Evolutionary conservation across 2,797 vertebrate species (phyloP).

Genomic region (Acanthurus lineatus): DNA sequence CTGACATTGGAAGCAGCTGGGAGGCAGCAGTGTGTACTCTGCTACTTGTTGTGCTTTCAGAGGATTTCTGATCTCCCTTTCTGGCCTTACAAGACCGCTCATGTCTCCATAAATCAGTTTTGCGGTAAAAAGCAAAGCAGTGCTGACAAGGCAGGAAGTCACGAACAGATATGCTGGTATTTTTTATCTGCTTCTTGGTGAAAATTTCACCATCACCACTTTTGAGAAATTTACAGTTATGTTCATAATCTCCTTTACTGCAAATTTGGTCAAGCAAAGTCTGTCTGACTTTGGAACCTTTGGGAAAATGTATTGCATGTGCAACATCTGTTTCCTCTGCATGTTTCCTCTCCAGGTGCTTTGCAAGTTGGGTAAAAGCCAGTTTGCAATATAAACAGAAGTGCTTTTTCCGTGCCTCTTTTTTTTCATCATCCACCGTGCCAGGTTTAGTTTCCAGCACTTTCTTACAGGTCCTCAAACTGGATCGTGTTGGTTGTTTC

Average conservation of each 20-base stretch:
- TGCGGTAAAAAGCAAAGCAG: constrained; percentile 81
- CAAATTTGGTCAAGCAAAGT: constrained; percentile 78
- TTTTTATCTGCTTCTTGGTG: constrained; percentile 68
- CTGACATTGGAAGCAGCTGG: constrained; percentile 67
- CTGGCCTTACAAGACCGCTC: constrained; percentile 76
- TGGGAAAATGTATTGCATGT: constrained; percentile 78
- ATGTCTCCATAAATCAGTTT: constrained; percentile 81
- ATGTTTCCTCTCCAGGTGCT: constrained; percentile 80
- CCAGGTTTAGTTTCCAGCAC: constrained; percentile 39
- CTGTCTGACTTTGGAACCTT: constrained; percentile 80
- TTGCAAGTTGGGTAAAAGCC: constrained; percentile 73
- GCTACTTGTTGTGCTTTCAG: constrained; percentile 45
- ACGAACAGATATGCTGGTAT: constrained; percentile 63
- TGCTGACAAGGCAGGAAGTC: constrained; percentile 82
- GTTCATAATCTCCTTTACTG: constrained; percentile 79
- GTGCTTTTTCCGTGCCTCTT: constrained; percentile 70
- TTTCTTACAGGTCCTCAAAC: constrained; percentile 69
- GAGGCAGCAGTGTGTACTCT: constrained; percentile 54
- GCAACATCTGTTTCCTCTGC: constrained; percentile 75
- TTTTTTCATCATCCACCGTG: constrained; percentile 48
- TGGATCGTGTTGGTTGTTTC: constrained; percentile 63
- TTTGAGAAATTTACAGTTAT: constrained; percentile 74
- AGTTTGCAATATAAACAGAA: constrained; percentile 81
- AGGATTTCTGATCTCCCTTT: constrained; percentile 65
- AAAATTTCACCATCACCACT: constrained; percentile 70